phyloP scores from a whole-genome alignment of 2,113 vertebrate genomes.

The Bothrops jararaca region DNA sequence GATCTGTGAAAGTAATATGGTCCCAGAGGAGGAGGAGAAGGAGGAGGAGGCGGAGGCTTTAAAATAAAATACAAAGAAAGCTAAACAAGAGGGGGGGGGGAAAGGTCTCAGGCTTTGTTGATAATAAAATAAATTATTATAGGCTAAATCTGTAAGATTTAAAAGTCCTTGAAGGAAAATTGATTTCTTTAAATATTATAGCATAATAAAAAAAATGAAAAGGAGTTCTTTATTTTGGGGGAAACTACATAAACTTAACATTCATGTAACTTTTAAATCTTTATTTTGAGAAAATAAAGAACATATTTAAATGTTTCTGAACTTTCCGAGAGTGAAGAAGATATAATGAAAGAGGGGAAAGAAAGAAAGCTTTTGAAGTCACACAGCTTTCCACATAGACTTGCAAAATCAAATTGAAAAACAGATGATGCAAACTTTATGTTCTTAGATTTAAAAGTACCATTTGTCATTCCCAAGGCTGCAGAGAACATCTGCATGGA shows the following conservation, averaged over 20 bases:
- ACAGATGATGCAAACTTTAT: not conserved
- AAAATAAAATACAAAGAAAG: not conserved
- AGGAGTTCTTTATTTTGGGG: not conserved
- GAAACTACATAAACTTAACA: not conserved
- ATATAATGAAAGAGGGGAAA: not conserved
- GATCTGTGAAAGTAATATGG: not conserved
- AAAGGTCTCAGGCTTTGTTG: not conserved
- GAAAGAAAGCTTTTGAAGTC: not conserved
- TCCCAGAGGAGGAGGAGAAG: not conserved
- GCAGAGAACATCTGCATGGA: not conserved
- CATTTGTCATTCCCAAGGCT: not conserved
- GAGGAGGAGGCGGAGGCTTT: too few species aligned
- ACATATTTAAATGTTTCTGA: not conserved
- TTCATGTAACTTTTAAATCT: not conserved
- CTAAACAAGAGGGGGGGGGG: not conserved
- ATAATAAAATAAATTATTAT: not conserved
- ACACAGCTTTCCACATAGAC: not conserved
- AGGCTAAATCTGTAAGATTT: not conserved
- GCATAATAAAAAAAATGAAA: not conserved
- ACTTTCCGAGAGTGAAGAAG: not conserved
- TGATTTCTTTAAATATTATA: not conserved
- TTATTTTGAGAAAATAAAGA: not conserved
- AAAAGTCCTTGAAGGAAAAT: not conserved
- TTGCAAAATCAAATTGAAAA: constrained; percentile 6
- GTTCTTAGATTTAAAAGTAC: not conserved